Conservation (phyloP, 2,797 vertebrate genomes). For the Cottoperca gobio region DNA sequence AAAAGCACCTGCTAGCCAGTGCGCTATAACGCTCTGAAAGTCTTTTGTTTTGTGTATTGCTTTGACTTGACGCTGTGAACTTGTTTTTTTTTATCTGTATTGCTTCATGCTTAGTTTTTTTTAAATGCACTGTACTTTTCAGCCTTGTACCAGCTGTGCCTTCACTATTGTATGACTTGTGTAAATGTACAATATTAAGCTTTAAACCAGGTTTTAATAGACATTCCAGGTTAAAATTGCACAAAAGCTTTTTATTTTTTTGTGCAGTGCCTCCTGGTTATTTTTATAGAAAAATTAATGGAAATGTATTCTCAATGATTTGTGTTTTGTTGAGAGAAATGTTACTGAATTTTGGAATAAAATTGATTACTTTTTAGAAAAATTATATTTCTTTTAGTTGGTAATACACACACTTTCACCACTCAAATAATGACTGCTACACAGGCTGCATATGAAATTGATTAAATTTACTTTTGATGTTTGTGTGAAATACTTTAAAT, state of each 20-base stretch:
- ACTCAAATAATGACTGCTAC: slow-evolving; percentile 49
- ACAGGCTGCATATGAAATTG: slow-evolving; percentile 82
- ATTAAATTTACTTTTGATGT: slow-evolving; percentile 87
- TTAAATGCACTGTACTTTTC: slow-evolving; percentile 85
- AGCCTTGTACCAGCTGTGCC: slow-evolving; percentile 93
- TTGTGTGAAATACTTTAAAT: slow-evolving; percentile 93
- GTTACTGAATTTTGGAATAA: slow-evolving; percentile 75
- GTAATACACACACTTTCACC: neutral
- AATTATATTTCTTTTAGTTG: neutral
- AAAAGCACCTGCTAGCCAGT: slow-evolving; percentile 52
- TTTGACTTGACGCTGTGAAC: slow-evolving; percentile 88
- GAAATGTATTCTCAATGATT: slow-evolving; percentile 86
- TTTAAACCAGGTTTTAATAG: slow-evolving; percentile 85
- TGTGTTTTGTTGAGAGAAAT: slow-evolving; percentile 83
- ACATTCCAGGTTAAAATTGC: slow-evolving; percentile 85
- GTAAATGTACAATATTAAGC: slow-evolving; percentile 89
- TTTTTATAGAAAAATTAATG: slow-evolving; percentile 82
- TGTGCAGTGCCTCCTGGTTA: slow-evolving; percentile 56
- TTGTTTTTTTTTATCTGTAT: slow-evolving; percentile 72
- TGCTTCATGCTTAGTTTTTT: slow-evolving; percentile 66
- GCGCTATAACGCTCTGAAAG: slow-evolving; percentile 33
- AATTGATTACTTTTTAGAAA: slow-evolving; percentile 57
- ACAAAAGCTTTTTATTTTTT: slow-evolving; percentile 74
- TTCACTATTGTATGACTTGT: slow-evolving; percentile 90
- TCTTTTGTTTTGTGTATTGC: slow-evolving; percentile 43